These are phyloP conservation scores for Anoplophora glabripennis DNA, from an alignment of 1,140 invertebrate genomes.

Conservation along the genomic window DNA sequence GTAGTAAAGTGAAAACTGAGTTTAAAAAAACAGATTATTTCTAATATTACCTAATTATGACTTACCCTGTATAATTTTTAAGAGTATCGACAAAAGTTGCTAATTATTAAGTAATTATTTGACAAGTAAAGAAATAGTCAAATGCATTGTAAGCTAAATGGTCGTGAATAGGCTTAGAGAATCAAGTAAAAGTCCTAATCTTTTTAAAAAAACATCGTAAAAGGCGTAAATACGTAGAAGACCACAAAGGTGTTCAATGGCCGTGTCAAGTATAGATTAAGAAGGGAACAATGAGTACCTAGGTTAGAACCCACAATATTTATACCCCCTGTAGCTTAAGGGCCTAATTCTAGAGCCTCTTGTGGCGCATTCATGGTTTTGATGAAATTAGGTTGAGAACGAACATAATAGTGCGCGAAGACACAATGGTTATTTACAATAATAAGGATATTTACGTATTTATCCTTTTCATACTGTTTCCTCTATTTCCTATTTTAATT, in stretches of 20 bases:
- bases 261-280: slow-evolving; percentile 14
- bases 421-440: slow-evolving; percentile 12
- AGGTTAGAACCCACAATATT: slow-evolving; percentile 12
- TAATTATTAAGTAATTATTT: slow-evolving; percentile 8
- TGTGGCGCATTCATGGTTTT: slow-evolving; percentile 7
- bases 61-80: too few relatives aligned
- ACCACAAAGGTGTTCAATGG: slow-evolving; percentile 13
- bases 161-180: slow-evolving; percentile 11
- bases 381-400: slow-evolving; percentile 14
- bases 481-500: too few relatives aligned
- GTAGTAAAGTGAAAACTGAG: too few relatives aligned
- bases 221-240: slow-evolving; percentile 12
- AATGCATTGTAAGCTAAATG: slow-evolving; percentile 1
- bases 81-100: neutral
- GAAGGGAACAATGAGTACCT: slow-evolving; percentile 8
- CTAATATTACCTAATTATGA: too few relatives aligned
- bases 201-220: slow-evolving; percentile 12
- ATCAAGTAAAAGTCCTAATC: slow-evolving; percentile 12
- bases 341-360: slow-evolving; percentile 10
- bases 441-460: neutral
- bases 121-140: slow-evolving; percentile 5
- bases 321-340: slow-evolving; percentile 8
- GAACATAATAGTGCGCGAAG: neutral
- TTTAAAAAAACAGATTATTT: too few relatives aligned
- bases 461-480: too few relatives aligned